Evolutionary conservation across 2,888 invertebrate species (phyloP).

Genomic region (Tenthredo mesomela): DNA sequence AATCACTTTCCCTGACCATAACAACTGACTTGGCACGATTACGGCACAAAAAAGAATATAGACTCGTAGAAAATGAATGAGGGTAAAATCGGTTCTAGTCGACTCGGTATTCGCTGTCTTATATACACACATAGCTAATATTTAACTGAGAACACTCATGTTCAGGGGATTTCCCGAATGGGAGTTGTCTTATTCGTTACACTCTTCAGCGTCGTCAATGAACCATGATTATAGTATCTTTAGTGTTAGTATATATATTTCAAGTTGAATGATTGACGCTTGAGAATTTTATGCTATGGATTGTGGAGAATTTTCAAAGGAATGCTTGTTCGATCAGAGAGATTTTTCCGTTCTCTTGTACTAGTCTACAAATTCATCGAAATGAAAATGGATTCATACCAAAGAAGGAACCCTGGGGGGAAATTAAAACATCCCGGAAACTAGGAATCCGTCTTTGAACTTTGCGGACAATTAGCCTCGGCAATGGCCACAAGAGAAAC

Average conservation of each 20-base stretch:
- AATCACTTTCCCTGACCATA: constrained; percentile 68
- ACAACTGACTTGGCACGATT: constrained; percentile 46
- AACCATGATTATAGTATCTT: neutral
- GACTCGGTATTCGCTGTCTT: neutral
- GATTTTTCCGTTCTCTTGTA: neutral
- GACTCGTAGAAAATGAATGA: constrained; percentile 29
- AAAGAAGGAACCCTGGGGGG: neutral
- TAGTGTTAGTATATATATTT: neutral
- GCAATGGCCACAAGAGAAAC: constrained; percentile 44
- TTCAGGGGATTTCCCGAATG: neutral
- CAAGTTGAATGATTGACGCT: neutral
- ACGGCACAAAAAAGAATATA: constrained; percentile 33
- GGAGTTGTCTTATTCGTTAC: neutral
- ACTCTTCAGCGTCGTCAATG: neutral
- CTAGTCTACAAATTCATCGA: neutral
- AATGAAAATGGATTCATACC: neutral
- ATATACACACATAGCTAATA: neutral
- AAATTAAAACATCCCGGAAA: neutral
- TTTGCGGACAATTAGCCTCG: constrained; percentile 50
- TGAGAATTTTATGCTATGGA: neutral
- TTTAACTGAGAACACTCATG: neutral
- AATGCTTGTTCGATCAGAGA: neutral
- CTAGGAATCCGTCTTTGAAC: constrained; percentile 37
- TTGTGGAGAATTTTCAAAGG: neutral
- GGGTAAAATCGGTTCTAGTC: constrained; percentile 25